These are phyloP conservation scores for Nipponacmea schrenckii DNA, from an alignment of 2,888 invertebrate species.

Conservation along the genomic window DNA sequence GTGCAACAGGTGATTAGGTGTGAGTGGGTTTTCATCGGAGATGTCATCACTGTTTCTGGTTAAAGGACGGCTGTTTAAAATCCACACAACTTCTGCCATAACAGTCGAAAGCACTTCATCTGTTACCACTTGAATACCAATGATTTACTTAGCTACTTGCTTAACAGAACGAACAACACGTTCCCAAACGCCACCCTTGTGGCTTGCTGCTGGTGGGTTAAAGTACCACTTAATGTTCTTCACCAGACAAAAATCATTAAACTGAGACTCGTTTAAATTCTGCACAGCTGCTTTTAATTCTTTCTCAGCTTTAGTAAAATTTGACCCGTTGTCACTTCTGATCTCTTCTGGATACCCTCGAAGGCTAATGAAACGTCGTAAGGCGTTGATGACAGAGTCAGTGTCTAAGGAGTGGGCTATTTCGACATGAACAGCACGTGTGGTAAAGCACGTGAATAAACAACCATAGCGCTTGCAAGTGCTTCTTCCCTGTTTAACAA, in stretches of 20 bases:
- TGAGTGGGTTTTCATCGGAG: constrained; percentile 31
- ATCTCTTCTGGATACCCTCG: constrained; percentile 20
- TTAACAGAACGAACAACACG: constrained; percentile 32
- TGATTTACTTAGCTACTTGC: constrained; percentile 12
- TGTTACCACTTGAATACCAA: not conserved
- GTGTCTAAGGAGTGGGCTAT: constrained; percentile 14
- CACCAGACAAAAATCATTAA: constrained; percentile 4
- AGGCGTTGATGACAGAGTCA: constrained; percentile 18
- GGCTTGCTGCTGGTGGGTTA: constrained; percentile 23
- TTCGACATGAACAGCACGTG: constrained; percentile 26
- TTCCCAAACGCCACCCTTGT: constrained; percentile 29
- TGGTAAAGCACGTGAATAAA: constrained; percentile 30
- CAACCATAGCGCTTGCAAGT: constrained; percentile 29
- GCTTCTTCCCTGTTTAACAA: constrained; percentile 21
- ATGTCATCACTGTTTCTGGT: constrained; percentile 15
- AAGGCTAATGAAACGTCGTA: constrained; percentile 10
- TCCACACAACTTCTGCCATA: constrained; percentile 27
- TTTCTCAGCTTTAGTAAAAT: constrained; percentile 19
- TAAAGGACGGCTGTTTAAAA: constrained; percentile 29
- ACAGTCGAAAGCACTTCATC: constrained; percentile 34
- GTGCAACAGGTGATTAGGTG: constrained; percentile 58
- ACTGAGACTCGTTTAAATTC: constrained; percentile 11
- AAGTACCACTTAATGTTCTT: constrained; percentile 22
- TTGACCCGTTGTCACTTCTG: constrained; percentile 22
- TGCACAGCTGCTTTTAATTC: constrained; percentile 13